Conservation (phyloP, 2,113 vertebrate genomes). For the Odocoileus virginianus region DNA sequence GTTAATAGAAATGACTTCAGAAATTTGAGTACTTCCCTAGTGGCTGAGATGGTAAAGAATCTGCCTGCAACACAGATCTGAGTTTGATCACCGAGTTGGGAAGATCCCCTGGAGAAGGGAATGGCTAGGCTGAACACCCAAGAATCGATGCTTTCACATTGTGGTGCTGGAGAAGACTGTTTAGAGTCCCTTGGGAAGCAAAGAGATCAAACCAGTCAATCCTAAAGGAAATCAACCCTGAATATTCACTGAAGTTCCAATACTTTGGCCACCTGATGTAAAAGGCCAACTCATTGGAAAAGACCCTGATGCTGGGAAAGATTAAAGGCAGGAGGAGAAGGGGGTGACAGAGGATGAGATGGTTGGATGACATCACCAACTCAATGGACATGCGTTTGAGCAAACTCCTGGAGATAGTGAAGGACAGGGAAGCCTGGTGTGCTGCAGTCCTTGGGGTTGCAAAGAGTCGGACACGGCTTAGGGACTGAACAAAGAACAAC, state of each 20-base stretch:
- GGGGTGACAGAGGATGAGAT: background rate
- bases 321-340: background rate
- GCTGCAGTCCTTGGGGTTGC: background rate
- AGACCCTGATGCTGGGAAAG: background rate
- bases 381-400: background rate
- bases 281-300: background rate
- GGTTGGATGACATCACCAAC: background rate
- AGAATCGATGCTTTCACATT: background rate
- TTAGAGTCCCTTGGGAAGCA: background rate
- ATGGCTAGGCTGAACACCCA: background rate
- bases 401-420: background rate
- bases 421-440: background rate
- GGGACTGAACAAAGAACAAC: background rate
- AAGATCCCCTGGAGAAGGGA: background rate
- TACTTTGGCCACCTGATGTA: background rate
- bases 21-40: background rate
- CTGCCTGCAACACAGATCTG: background rate
- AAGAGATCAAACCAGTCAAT: background rate
- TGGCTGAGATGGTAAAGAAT: background rate
- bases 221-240: background rate
- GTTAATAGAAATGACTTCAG: background rate
- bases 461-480: background rate
- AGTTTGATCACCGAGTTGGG: background rate
- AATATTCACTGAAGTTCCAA: background rate
- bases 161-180: background rate